Evolutionary conservation across 2,888 invertebrate species (phyloP).

Genomic region (Amblyjoppa proteus): DNA sequence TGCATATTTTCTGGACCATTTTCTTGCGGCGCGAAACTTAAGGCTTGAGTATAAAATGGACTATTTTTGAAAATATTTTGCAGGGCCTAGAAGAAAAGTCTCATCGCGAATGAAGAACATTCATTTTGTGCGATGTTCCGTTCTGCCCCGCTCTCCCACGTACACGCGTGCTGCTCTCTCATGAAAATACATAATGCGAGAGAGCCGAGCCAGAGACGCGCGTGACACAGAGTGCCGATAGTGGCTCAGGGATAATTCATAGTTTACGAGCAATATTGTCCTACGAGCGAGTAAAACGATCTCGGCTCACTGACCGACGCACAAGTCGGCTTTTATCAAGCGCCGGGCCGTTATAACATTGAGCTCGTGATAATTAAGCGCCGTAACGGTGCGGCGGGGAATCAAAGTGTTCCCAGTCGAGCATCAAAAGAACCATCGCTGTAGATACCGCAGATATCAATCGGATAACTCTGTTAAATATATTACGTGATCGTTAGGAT

Average conservation of each 20-base stretch:
- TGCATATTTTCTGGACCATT: neutral
- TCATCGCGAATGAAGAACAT: too few species aligned
- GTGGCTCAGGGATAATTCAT: constrained; percentile 51
- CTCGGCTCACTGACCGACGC: constrained; percentile 41
- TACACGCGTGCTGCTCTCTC: neutral
- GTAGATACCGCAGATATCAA: neutral
- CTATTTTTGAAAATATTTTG: too few species aligned
- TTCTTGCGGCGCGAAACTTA: neutral
- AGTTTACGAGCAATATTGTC: constrained; percentile 54
- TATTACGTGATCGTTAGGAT: constrained; percentile 31
- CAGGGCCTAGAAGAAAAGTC: too few species aligned
- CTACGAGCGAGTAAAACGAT: constrained; percentile 44
- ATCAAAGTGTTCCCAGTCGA: constrained; percentile 31
- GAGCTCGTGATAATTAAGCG: constrained; percentile 65
- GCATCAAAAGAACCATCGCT: constrained; percentile 32
- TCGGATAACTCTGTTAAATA: constrained; percentile 6
- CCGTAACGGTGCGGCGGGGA: constrained; percentile 57
- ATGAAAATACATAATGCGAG: constrained; percentile 29
- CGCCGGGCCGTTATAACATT: constrained; percentile 65
- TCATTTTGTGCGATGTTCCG: too few species aligned
- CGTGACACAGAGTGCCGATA: constrained; percentile 52
- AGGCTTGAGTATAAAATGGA: too few species aligned
- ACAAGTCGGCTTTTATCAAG: constrained; percentile 58
- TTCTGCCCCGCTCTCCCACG: neutral
- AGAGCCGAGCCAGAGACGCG: neutral